phyloP scores from a whole-genome alignment of 2,888 invertebrate genomes.

The Diogma glabrata region DNA sequence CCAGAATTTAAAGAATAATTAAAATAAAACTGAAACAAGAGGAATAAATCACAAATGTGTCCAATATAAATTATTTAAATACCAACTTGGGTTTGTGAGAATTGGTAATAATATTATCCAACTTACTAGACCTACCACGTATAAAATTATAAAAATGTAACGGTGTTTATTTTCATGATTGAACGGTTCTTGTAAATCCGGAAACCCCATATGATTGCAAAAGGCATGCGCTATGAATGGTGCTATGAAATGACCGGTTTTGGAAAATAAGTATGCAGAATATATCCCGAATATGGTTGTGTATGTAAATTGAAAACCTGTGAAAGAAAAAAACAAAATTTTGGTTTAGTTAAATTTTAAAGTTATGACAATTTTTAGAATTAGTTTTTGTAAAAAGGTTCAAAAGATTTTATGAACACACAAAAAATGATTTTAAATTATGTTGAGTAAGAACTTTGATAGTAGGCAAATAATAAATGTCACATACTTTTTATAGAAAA shows the following conservation, averaged over 20 bases:
- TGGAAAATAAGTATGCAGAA: slow-evolving; percentile 81
- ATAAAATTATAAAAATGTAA: slow-evolving; percentile 50
- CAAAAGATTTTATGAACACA: no score
- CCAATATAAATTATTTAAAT: slow-evolving; percentile 50
- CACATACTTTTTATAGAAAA: no score
- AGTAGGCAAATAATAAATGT: no score
- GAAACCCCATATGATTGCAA: slow-evolving; percentile 96
- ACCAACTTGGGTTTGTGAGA: slow-evolving; percentile 57
- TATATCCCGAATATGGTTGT: slow-evolving; percentile 91
- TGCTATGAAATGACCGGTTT: slow-evolving; percentile 77
- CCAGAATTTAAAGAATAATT: no score
- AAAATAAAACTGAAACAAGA: no score
- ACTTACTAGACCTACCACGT: slow-evolving; percentile 58
- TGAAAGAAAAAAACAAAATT: slow-evolving; percentile 20
- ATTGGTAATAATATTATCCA: slow-evolving; percentile 71
- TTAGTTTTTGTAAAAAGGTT: no score
- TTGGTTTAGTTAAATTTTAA: no score
- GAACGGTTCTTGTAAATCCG: slow-evolving; percentile 65
- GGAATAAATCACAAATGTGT: slow-evolving; percentile 4
- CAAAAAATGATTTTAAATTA: no score
- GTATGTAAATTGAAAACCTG: slow-evolving; percentile 80
- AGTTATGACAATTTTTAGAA: no score
- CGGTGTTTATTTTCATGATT: slow-evolving; percentile 45
- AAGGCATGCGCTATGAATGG: slow-evolving; percentile 85
- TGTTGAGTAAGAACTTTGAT: no score